Evolutionary conservation across 2,797 vertebrate species (phyloP), one percentile per base, ranked within the genome.

Genomic region (Liparis tanakae): DNA sequence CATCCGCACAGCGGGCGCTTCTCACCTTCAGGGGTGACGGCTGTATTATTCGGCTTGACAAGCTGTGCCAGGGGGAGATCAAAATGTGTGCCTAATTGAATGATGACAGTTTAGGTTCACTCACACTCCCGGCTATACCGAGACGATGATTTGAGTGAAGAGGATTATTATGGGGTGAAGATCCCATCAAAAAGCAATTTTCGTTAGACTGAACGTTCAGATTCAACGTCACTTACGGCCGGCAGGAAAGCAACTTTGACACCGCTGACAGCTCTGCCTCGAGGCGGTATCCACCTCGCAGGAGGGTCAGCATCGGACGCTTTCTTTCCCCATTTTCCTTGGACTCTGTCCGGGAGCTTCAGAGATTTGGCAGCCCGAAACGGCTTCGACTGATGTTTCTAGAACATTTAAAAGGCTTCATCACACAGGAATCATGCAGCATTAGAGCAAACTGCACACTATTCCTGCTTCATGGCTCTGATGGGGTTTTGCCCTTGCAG

Each of bases 11-110:
- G 79, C 14, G 36, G 82, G 76, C 50, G 63, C 71, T 70, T 85
- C 59, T 80, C 85, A 80, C 86, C 91, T 91, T 87, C 87, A 66
- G 80, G 74, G 79, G 76, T 89, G 93, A 94, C 59, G 85, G 89
- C 88, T 92, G 56, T 86, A 92, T 94, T 94, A 91, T 93, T 92
- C 87, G 89, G 85, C 74, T 34, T 92, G 91, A 93, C 93, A 89
- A 82, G 79, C 76, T 0, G 67, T 9, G 83, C 77, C 83, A 78
- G 80, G 64, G 71, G 70, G 85, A 85, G 87, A 91, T 85, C 82
- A 76, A 58, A 89, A 87, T 84, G 86, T 79, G 67, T 83, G 78
- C 70, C 89, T 88, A 87, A 91, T 88, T 88, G 88, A 89, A 88
- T 79, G 83, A 84, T 88, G 88, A 91, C 90, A 91, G 81, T 85